Evolutionary conservation across 2,888 invertebrate species (phyloP).

Genomic region (Hymenopus coronatus): DNA sequence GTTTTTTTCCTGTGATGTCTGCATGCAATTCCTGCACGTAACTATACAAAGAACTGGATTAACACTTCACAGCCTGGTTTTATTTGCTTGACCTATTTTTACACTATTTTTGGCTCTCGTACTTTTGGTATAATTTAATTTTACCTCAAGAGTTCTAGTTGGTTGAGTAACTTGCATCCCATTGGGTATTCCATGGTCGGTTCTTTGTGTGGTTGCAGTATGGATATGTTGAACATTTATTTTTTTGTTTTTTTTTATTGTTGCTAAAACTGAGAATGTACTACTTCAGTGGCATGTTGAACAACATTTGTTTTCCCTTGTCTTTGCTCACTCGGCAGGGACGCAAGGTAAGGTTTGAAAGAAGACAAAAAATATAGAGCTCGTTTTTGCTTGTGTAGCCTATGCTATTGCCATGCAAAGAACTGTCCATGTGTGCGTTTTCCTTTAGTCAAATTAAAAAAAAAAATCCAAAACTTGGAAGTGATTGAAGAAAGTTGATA

Average conservation of each 20-base stretch:
- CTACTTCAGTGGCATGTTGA: background rate
- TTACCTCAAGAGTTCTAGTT: background rate
- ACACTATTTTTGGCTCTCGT: background rate
- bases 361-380: background rate
- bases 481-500: no score
- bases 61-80: background rate
- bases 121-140: background rate
- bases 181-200: slow-evolving; percentile 20
- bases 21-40: background rate
- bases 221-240: background rate
- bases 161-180: background rate
- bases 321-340: slow-evolving; percentile 25
- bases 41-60: background rate
- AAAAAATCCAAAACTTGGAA: no score
- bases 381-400: background rate
- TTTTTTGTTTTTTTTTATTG: background rate
- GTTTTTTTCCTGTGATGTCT: background rate
- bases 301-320: slow-evolving; percentile 13
- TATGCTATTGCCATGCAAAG: slow-evolving; percentile 28
- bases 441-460: background rate
- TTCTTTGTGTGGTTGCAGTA: slow-evolving; percentile 32
- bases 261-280: slow-evolving; percentile 3
- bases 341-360: slow-evolving; percentile 25
- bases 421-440: slow-evolving; percentile 17
- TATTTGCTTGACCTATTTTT: background rate